phyloP scores from a whole-genome alignment of 2,113 vertebrate species.

The Megalops atlanticus region DNA sequence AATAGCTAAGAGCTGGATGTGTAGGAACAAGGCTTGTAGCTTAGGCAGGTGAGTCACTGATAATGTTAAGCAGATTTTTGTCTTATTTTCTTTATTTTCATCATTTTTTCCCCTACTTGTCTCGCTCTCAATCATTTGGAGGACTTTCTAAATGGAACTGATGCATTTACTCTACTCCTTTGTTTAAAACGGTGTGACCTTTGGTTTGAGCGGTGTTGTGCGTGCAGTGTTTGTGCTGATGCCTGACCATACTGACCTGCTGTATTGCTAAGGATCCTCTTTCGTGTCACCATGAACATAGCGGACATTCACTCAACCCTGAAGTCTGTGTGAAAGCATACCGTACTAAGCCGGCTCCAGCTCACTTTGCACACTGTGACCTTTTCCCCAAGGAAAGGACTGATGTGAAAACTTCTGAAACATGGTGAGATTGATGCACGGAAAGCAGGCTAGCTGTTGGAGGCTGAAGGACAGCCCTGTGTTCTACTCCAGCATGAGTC shows the following conservation, averaged over 20 bases:
- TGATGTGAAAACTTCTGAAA: not conserved
- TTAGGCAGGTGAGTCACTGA: not conserved
- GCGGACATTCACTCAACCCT: no score
- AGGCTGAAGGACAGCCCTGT: not conserved
- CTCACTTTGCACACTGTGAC: no score
- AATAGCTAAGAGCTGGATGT: not conserved
- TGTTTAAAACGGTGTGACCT: not conserved
- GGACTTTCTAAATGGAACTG: not conserved
- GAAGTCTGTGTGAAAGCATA: no score
- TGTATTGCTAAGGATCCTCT: no score
- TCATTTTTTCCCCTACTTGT: not conserved
- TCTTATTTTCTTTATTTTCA: not conserved
- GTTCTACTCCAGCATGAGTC: not conserved
- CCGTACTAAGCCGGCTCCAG: no score
- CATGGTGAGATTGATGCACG: not conserved
- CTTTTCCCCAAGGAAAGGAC: not conserved
- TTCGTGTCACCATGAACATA: no score
- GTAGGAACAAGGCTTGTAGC: not conserved
- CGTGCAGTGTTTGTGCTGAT: not conserved
- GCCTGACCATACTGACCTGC: no score
- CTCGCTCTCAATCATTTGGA: not conserved
- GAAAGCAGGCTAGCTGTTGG: no score
- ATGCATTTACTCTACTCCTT: not conserved
- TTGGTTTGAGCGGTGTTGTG: not conserved
- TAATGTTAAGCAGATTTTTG: not conserved